Percentiles rank a stretch among this genome's conserved stretches.
Evolutionary conservation across 2,113 vertebrate genomes (phyloP).

Genomic region (Fulica atra): DNA sequence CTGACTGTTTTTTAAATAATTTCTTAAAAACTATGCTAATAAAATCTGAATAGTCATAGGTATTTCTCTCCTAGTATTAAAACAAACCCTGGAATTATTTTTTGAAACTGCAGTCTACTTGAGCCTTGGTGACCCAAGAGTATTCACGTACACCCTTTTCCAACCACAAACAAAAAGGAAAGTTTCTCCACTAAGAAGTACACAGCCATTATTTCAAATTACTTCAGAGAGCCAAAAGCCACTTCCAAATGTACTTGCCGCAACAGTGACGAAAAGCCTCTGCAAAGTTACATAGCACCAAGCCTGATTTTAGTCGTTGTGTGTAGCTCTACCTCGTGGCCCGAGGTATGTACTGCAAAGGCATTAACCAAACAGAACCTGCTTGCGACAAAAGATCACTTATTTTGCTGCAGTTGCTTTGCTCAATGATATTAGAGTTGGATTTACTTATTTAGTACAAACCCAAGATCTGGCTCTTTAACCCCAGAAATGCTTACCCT

Average conservation of each 20-base stretch:
- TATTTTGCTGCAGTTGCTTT: not conserved
- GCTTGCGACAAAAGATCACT: too few relatives aligned
- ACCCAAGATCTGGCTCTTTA: not conserved
- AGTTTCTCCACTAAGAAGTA: not conserved
- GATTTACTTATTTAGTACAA: accelerated
- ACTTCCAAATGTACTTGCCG: not conserved
- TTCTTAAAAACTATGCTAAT: not conserved
- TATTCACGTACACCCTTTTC: not conserved
- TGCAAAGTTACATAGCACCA: not conserved
- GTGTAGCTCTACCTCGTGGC: conserved; percentile 31
- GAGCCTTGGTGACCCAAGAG: not conserved
- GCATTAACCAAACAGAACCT: not conserved
- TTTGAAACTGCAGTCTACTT: not conserved
- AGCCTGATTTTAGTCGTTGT: not conserved
- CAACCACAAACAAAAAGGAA: not conserved
- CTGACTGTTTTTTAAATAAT: not conserved
- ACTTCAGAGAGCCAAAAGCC: not conserved
- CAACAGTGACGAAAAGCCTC: not conserved
- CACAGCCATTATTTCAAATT: not conserved
- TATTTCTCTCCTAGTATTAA: not conserved
- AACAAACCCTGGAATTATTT: not conserved
- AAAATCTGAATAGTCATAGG: not conserved
- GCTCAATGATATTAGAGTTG: not conserved
- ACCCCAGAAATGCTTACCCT: not conserved
- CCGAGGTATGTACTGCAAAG: not conserved